phyloP scores from a whole-genome alignment of 2,113 vertebrate species.

The Cardinalis cardinalis region DNA sequence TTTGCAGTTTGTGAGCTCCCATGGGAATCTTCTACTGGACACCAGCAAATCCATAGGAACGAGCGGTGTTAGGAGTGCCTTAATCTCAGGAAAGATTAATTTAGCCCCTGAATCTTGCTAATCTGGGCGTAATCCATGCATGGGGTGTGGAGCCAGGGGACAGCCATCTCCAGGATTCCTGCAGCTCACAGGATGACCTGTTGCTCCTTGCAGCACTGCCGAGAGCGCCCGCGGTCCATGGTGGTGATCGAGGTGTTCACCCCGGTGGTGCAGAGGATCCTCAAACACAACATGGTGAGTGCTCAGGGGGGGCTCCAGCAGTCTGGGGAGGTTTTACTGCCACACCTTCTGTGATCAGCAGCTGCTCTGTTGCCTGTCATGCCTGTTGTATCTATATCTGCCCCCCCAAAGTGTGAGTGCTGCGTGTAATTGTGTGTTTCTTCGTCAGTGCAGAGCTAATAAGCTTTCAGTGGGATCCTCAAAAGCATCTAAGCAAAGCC shows the following conservation, averaged over 20 bases:
- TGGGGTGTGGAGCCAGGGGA: not conserved
- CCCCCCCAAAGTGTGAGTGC: not conserved
- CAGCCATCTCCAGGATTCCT: not conserved
- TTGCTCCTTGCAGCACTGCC: conserved; percentile 85
- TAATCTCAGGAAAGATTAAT: not conserved
- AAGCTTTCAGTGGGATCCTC: not conserved
- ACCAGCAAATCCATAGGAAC: not conserved
- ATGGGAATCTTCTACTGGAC: not conserved
- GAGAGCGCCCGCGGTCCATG: conserved; percentile 96
- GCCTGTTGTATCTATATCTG: not conserved
- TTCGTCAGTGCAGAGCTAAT: not conserved
- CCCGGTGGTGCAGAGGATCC: conserved; percentile 97
- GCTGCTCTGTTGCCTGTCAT: not conserved
- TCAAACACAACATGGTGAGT: conserved; percentile 99
- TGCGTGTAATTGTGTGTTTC: fast-evolving
- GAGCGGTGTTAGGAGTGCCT: fast-evolving
- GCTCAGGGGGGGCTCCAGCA: fast-evolving
- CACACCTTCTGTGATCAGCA: not conserved
- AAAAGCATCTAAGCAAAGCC: not conserved
- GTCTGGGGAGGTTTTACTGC: not conserved
- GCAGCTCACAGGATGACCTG: not conserved
- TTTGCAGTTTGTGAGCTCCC: not conserved
- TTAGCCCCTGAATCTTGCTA: not conserved
- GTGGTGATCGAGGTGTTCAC: conserved; percentile 99
- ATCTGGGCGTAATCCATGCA: not conserved